These are phyloP conservation scores for Corythoichthys intestinalis DNA, from an alignment of 2,113 vertebrate genomes.

Conservation along the genomic window DNA sequence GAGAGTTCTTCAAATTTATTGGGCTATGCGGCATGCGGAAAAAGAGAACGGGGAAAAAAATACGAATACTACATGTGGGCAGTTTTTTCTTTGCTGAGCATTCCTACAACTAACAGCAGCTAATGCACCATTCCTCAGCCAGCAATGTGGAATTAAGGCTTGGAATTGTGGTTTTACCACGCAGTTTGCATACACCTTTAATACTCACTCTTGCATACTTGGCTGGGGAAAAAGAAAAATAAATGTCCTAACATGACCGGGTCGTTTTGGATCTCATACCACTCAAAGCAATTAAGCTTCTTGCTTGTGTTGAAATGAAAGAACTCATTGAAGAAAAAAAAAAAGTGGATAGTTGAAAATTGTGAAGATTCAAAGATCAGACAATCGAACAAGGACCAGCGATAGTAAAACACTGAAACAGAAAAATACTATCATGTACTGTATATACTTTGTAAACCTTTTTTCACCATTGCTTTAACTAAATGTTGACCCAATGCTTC, in stretches of 20 bases:
- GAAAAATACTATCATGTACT: no score
- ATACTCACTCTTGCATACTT: neutral
- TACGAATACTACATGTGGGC: no score
- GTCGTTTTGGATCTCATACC: neutral
- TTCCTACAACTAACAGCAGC: neutral
- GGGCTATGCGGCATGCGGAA: no score
- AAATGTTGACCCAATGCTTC: conserved; percentile 51
- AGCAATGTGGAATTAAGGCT: neutral
- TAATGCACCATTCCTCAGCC: conserved; percentile 1
- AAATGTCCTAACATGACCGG: neutral
- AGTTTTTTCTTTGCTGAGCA: no score
- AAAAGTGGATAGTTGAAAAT: no score
- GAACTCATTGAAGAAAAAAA: no score
- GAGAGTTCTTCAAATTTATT: no score
- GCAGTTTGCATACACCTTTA: neutral
- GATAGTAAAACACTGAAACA: no score
- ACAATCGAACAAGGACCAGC: no score
- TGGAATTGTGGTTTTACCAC: neutral
- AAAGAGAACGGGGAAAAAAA: no score
- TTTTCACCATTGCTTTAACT: conserved; percentile 32
- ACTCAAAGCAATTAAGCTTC: neutral
- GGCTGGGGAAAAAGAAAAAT: neutral
- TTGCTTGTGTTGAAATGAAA: neutral
- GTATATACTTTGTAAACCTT: neutral
- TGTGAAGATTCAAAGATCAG: no score